Evolutionary conservation across 2,888 invertebrate genomes (phyloP), one percentile per base, ranked within the genome.

Genomic region (Erebia epiphron): DNA sequence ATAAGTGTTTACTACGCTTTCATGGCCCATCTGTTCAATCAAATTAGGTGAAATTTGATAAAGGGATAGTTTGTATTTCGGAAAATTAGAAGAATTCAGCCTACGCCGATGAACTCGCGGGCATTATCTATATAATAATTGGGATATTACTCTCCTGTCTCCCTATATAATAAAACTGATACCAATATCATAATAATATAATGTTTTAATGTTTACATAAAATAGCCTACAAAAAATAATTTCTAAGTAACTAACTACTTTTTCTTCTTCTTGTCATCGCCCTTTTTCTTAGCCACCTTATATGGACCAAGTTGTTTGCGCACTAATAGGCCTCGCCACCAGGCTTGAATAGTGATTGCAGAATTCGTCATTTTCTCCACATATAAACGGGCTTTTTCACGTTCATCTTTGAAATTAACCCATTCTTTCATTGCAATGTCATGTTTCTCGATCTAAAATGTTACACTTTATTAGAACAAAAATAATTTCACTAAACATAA

Each of bases 241-340:
- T 14, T 50, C n/a, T n/a, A 54, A 52, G 10, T 18, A 16, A 5
- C 1, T 8, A 16, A 35, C 57, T 73, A 80, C 78, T 71, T 77
- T 76, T 75, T 77, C 70, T 73, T 79, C 75, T 75, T 78, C 70
- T 72, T 72, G 62, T 35, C 64, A 16, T 50, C 66, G 13, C 77
- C 79, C 67, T 80, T 83, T 71, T 81, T 84, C 76, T 82, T 85
- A 18, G 73, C 64, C 1, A 71, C 76, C 74, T 82, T 88, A 74
- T 77, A 91, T 0, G 91, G 92, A 0, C 92, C 92, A 0, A 92
- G 82, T 60, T 87, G 80, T n/a, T 79, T 80, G 1, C 92, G 85
- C 0, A 92, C 92, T 2, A 92, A 80, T 21, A 92, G 65, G 0
- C 92, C 92, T 14, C 92, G 86, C 92, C 92, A 92, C 92, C 92